Evolutionary conservation across 2,113 vertebrate species (phyloP).

Genomic region (Nothocercus julius): DNA sequence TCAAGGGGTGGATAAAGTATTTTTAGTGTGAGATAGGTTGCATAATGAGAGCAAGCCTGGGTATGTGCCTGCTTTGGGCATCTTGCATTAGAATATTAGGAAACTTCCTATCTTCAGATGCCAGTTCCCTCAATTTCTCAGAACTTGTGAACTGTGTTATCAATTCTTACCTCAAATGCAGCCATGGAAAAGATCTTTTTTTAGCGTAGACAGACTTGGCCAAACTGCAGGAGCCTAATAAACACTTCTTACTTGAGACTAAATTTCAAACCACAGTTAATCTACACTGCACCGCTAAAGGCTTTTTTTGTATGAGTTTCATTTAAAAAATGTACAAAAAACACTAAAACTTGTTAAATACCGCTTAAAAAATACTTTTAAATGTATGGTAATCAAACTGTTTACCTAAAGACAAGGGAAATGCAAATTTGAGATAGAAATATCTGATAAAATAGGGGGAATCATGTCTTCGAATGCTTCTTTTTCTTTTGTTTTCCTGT

Average conservation of each 20-base stretch:
- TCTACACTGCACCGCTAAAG: neutral
- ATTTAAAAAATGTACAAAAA: neutral
- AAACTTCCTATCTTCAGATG: neutral
- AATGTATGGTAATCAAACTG: neutral
- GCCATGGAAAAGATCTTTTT: neutral
- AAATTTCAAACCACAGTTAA: constrained; percentile 34
- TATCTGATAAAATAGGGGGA: neutral
- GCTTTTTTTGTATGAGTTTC: neutral
- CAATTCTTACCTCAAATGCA: neutral
- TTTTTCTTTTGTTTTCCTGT: neutral
- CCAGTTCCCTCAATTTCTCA: neutral
- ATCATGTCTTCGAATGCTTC: neutral
- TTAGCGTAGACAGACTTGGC: neutral
- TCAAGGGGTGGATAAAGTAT: accelerated
- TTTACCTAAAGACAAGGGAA: neutral
- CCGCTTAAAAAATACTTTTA: neutral
- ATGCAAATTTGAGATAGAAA: neutral
- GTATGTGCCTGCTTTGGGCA: accelerated
- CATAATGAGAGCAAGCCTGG: neutral
- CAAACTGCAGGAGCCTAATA: constrained; percentile 2
- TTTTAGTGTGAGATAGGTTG: accelerated
- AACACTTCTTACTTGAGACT: neutral
- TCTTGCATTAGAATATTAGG: neutral
- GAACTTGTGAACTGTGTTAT: neutral
- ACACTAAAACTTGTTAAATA: neutral